phyloP scores from a whole-genome alignment of 2,113 vertebrate species.

The Passer montanus region DNA sequence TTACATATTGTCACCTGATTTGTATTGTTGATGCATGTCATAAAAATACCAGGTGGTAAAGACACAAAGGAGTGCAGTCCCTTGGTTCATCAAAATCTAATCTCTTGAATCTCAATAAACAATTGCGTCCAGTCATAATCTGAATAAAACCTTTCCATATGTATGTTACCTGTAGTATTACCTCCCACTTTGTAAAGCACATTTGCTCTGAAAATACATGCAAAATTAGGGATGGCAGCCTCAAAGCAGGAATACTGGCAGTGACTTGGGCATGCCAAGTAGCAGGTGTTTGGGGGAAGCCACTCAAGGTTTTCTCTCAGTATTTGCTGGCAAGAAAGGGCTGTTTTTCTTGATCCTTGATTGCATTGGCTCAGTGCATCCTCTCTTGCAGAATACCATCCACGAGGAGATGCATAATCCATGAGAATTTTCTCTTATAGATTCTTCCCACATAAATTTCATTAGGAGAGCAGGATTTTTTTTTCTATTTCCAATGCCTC shows the following conservation, averaged over 20 bases:
- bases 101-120: neutral
- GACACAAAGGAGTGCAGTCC: neutral
- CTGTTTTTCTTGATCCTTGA: neutral
- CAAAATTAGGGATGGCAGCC: neutral
- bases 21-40: neutral
- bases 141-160: neutral
- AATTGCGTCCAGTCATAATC: neutral
- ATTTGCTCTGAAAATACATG: neutral
- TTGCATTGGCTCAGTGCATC: neutral
- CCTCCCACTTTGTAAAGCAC: neutral
- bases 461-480: neutral
- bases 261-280: neutral
- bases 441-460: neutral
- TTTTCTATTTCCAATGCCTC: neutral
- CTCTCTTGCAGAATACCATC: neutral
- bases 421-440: neutral
- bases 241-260: neutral
- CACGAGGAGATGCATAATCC: neutral
- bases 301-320: neutral
- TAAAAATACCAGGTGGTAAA: neutral
- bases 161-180: neutral
- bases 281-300: neutral
- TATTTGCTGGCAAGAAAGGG: constrained; percentile 2
- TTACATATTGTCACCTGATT: neutral
- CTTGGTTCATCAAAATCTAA: neutral